Percentiles rank a stretch among this genome's conserved stretches.
phyloP scores from a whole-genome alignment of 2,888 invertebrate species.

The Euplexia lucipara region DNA sequence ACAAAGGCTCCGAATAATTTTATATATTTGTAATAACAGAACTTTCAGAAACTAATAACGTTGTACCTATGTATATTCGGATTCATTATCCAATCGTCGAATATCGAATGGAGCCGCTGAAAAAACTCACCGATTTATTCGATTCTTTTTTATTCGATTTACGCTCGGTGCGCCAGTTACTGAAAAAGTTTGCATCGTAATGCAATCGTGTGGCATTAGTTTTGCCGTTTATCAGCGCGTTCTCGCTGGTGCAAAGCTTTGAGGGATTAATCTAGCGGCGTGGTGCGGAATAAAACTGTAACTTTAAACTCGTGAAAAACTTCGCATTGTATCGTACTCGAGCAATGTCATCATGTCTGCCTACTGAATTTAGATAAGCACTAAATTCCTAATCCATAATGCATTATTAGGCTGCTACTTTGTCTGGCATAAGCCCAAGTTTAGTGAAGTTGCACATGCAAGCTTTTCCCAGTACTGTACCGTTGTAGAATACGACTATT shows the following conservation, averaged over 20 bases:
- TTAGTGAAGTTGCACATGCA: constrained; percentile 67
- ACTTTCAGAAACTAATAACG: constrained; percentile 71
- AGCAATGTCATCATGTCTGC: constrained; percentile 68
- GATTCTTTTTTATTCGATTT: constrained; percentile 85
- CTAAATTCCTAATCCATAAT: constrained; percentile 75
- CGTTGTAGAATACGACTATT: constrained; percentile 62
- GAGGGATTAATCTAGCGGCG: constrained; percentile 87
- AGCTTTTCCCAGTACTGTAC: constrained; percentile 67
- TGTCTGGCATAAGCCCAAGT: constrained; percentile 73
- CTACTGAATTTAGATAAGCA: constrained; percentile 73
- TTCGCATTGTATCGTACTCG: constrained; percentile 67
- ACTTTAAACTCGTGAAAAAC: constrained; percentile 73
- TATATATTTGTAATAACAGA: constrained; percentile 63
- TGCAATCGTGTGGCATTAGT: constrained; percentile 89
- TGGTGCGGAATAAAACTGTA: constrained; percentile 79
- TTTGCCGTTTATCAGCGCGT: constrained; percentile 87
- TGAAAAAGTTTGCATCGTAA: constrained; percentile 90
- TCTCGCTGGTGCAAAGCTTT: constrained; percentile 85
- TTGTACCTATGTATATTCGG: constrained; percentile 74
- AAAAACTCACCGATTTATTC: constrained; percentile 84
- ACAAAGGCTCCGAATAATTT: constrained; percentile 62
- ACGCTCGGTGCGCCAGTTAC: constrained; percentile 80
- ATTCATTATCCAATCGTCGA: constrained; percentile 84
- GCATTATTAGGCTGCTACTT: constrained; percentile 73
- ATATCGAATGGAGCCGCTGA: constrained; percentile 79